These are phyloP conservation scores for Pollenia angustigena DNA, from an alignment of 2,888 invertebrate species.

Conservation along the genomic window DNA sequence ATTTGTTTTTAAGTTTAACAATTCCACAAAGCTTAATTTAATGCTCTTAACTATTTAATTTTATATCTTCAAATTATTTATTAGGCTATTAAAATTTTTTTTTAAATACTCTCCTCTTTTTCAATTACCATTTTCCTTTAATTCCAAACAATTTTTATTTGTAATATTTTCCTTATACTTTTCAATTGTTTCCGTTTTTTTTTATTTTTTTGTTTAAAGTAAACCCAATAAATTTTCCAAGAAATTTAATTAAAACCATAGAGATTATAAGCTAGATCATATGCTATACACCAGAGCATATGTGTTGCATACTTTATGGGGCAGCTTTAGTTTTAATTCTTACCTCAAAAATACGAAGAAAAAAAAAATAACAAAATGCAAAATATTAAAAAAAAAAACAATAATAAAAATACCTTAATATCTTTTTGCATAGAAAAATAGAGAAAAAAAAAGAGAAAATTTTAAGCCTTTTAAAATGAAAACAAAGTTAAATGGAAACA, in stretches of 20 bases:
- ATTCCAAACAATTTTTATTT: conserved; percentile 26
- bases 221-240: conserved; percentile 60
- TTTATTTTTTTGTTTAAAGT: neutral
- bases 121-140: conserved; percentile 8
- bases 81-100: neutral
- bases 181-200: conserved; percentile 43
- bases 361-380: conserved; percentile 34
- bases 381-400: conserved; percentile 29
- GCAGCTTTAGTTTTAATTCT: conserved; percentile 67
- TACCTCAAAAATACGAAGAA: conserved; percentile 30
- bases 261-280: conserved; percentile 56
- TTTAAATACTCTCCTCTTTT: neutral
- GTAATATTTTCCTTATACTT: neutral
- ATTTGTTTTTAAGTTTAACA: no score
- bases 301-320: conserved; percentile 68
- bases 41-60: no score
- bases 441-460: neutral
- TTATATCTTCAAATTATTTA: no score
- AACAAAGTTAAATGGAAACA: conserved; percentile 9
- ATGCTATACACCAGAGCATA: conserved; percentile 40
- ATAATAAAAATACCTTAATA: conserved; percentile 38
- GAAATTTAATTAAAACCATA: conserved; percentile 69
- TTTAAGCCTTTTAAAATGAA: conserved; percentile 48
- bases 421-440: neutral
- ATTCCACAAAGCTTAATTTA: no score